Percentiles rank a stretch among this genome's conserved stretches.
These are phyloP conservation scores for Monopis laevigella DNA, from an alignment of 2,888 invertebrate genomes.

Conservation along the genomic window DNA sequence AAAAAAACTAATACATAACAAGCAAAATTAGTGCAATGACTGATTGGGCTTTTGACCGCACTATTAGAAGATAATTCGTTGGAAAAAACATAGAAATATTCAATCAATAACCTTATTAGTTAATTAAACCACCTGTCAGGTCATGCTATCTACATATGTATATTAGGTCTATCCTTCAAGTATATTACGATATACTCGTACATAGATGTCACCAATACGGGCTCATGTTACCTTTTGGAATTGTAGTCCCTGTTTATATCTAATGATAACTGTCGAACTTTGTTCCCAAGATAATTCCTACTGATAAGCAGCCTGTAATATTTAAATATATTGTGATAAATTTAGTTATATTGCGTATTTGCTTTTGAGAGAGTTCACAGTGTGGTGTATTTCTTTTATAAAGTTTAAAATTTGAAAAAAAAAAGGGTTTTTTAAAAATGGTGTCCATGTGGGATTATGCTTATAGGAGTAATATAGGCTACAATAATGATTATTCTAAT, in stretches of 20 bases:
- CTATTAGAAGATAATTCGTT: no score
- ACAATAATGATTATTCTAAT: slow-evolving; percentile 9
- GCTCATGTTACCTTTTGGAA: no score
- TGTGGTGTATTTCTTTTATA: background rate
- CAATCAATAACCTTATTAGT: no score
- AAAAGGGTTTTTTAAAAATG: slow-evolving; percentile 19
- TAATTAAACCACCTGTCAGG: no score
- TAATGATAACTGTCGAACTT: slow-evolving; percentile 29
- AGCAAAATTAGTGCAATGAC: no score
- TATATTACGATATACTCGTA: no score
- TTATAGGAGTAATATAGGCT: slow-evolving; percentile 11
- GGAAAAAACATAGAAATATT: no score
- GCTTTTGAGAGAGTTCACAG: slow-evolving; percentile 1
- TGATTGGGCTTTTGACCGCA: no score
- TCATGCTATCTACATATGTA: no score
- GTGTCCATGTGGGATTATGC: slow-evolving; percentile 23
- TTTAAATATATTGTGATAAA: slow-evolving; percentile 12
- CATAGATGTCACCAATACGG: no score
- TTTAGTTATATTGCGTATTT: slow-evolving; percentile 20
- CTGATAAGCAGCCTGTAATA: slow-evolving; percentile 15
- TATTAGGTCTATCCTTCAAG: no score
- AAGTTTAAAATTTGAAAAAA: background rate
- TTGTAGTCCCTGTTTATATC: slow-evolving; percentile 19
- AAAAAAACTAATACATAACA: no score
- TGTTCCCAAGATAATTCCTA: slow-evolving; percentile 28